Evolutionary conservation across 2,797 vertebrate species (phyloP).

Genomic region (Lacerta agilis): DNA sequence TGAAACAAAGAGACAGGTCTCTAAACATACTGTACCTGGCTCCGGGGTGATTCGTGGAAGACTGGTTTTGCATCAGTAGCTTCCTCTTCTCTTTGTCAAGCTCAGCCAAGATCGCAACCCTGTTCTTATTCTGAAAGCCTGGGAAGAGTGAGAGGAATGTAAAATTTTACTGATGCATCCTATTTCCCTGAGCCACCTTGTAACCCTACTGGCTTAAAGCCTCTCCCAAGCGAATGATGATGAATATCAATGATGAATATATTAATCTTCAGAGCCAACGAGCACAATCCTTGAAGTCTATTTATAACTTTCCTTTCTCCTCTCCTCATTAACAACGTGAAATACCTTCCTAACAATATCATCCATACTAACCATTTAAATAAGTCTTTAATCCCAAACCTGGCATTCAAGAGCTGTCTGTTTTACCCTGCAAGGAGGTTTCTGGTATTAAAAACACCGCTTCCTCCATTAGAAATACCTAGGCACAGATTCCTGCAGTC

Average conservation of each 20-base stretch:
- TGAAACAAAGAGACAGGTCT: constrained; percentile 40
- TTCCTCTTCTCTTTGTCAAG: constrained; percentile 95
- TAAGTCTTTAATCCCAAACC: constrained; percentile 15
- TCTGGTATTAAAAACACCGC: background rate
- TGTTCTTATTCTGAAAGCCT: constrained; percentile 94
- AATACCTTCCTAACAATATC: constrained; percentile 40
- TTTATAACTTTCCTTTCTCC: constrained; percentile 31
- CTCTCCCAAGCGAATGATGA: constrained; percentile 37
- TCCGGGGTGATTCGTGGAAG: constrained; percentile 91
- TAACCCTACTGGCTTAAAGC: constrained; percentile 51
- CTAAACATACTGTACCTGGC: constrained; percentile 84
- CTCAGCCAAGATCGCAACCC: constrained; percentile 95
- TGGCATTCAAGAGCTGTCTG: background rate
- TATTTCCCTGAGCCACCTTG: constrained; percentile 28
- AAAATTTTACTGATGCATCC: constrained; percentile 55
- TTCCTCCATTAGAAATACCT: background rate
- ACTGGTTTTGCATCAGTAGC: constrained; percentile 90
- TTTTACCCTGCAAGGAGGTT: fast-evolving
- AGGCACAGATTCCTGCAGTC: background rate
- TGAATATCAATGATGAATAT: constrained; percentile 37
- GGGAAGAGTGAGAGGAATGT: constrained; percentile 45
- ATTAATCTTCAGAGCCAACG: constrained; percentile 41
- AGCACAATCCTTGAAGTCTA: constrained; percentile 31
- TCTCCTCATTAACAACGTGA: constrained; percentile 40
- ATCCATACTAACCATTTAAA: constrained; percentile 28